Evolutionary conservation across 2,888 invertebrate species (phyloP).

Genomic region (Drosophila koepferae): DNA sequence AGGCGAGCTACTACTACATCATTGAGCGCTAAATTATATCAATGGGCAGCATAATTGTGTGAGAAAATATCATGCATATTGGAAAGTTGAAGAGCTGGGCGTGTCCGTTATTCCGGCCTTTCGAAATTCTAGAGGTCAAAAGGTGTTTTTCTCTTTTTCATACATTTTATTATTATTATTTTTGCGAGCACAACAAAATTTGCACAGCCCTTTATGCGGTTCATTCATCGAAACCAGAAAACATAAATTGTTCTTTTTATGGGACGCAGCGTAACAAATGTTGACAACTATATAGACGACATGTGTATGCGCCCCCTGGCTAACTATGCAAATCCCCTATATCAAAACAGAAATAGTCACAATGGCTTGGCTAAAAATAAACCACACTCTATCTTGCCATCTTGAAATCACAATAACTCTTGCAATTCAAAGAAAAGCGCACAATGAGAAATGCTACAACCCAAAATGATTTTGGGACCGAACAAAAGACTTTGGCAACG

Average conservation of each 20-base stretch:
- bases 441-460: slow-evolving; percentile 48
- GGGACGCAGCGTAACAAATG: slow-evolving; percentile 61
- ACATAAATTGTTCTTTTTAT: slow-evolving; percentile 70
- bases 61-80: slow-evolving; percentile 74
- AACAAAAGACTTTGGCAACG: slow-evolving; percentile 68
- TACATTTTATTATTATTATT: slow-evolving; percentile 13
- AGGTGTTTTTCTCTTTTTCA: slow-evolving; percentile 26
- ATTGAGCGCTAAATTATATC: slow-evolving; percentile 66
- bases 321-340: slow-evolving; percentile 58
- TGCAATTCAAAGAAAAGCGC: slow-evolving; percentile 41
- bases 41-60: slow-evolving; percentile 76
- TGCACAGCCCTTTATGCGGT: slow-evolving; percentile 45
- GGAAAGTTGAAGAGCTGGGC: slow-evolving; percentile 71
- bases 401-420: slow-evolving; percentile 41
- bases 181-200: slow-evolving; percentile 44
- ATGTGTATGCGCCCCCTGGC: slow-evolving; percentile 16
- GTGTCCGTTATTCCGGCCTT: slow-evolving; percentile 64
- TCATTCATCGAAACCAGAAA: slow-evolving; percentile 32
- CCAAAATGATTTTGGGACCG: slow-evolving; percentile 49
- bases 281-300: slow-evolving; percentile 67
- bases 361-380: slow-evolving; percentile 60
- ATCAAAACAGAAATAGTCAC: slow-evolving; percentile 25
- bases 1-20: slow-evolving; percentile 45
- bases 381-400: slow-evolving; percentile 18
- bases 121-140: slow-evolving; percentile 74